These are phyloP conservation scores for Dusona sp. DNA, from an alignment of 2,888 invertebrate genomes.

Conservation along the genomic window DNA sequence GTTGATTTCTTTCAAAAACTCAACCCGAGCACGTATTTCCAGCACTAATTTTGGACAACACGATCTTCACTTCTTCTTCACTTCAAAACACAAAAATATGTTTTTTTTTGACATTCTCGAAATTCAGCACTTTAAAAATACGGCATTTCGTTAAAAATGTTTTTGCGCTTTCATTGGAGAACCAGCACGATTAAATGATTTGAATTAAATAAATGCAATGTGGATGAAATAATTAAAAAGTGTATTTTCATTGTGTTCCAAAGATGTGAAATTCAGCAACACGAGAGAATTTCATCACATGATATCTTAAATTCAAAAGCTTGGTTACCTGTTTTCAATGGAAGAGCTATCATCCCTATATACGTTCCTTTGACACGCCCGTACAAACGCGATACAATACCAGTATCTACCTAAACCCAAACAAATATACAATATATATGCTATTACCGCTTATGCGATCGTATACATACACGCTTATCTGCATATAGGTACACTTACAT, in stretches of 20 bases:
- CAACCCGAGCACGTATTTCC: neutral
- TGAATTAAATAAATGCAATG: neutral
- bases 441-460: neutral
- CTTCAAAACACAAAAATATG: neutral
- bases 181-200: neutral
- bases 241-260: neutral
- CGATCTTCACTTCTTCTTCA: neutral
- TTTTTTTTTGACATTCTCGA: neutral
- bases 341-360: neutral
- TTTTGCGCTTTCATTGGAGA: neutral
- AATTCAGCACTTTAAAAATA: neutral
- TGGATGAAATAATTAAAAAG: neutral
- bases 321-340: neutral
- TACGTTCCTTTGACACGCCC: constrained; percentile 5
- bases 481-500: neutral
- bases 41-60: neutral
- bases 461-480: neutral
- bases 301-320: neutral
- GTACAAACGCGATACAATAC: neutral
- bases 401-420: neutral
- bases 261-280: neutral
- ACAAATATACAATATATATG: neutral
- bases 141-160: neutral
- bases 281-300: neutral
- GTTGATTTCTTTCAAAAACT: constrained; percentile 41